Evolutionary conservation across 2,888 invertebrate species (phyloP).

Genomic region (Pardosa pseudoannulata): DNA sequence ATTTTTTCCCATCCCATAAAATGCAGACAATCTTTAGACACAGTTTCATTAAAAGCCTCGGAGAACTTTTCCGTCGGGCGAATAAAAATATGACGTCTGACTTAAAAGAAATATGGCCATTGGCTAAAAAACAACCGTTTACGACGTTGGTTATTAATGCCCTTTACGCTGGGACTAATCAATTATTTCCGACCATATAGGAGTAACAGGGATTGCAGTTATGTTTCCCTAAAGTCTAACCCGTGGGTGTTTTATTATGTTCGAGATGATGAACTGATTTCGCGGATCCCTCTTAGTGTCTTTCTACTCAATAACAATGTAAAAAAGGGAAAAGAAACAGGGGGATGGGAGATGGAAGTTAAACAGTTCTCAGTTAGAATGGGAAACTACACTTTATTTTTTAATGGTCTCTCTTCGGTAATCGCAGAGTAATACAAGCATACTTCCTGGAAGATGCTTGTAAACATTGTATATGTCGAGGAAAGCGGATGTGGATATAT

Average conservation of each 20-base stretch:
- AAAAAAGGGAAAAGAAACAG: not conserved
- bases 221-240: slow-evolving; percentile 55
- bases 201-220: slow-evolving; percentile 33
- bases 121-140: slow-evolving; percentile 64
- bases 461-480: too few species aligned
- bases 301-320: not conserved
- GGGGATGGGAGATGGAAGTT: not conserved
- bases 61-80: slow-evolving; percentile 7
- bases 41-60: slow-evolving; percentile 3
- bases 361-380: not conserved
- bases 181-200: slow-evolving; percentile 43
- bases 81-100: slow-evolving; percentile 57
- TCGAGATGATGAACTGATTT: slow-evolving; percentile 29
- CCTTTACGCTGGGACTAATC: slow-evolving; percentile 60
- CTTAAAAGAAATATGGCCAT: slow-evolving; percentile 48
- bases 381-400: not conserved
- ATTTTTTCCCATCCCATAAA: too few species aligned
- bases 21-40: not conserved
- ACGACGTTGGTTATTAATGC: slow-evolving; percentile 64
- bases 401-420: too few species aligned
- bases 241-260: slow-evolving; percentile 60
- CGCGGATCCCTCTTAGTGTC: not conserved
- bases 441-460: too few species aligned
- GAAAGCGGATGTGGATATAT: too few species aligned
- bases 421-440: too few species aligned